These are phyloP conservation scores for Ptilorrhoa leucosticta DNA, from an alignment of 2,113 vertebrate genomes.

Conservation along the genomic window DNA sequence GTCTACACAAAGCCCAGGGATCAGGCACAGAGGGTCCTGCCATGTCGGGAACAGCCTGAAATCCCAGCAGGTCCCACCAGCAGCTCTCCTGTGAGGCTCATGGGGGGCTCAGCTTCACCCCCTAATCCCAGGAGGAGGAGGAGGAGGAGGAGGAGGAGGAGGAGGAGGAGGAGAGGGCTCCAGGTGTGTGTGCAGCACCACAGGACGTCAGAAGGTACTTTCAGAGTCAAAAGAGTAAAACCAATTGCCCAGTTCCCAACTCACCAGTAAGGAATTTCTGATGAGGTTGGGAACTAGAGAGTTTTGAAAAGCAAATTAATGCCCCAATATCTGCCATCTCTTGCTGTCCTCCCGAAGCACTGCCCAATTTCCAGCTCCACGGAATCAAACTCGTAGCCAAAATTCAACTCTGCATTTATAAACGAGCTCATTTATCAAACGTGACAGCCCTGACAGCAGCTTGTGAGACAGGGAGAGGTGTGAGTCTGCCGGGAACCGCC, in stretches of 20 bases:
- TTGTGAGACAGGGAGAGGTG: background rate
- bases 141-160: background rate
- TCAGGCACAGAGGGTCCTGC: background rate
- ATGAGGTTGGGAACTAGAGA: background rate
- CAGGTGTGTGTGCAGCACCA: background rate
- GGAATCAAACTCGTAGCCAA: background rate
- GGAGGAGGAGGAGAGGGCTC: background rate
- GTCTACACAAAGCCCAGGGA: fast-evolving
- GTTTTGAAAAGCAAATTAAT: background rate
- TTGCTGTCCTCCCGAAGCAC: background rate
- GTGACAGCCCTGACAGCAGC: background rate
- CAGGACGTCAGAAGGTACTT: background rate
- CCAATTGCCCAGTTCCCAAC: background rate
- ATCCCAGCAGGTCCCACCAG: background rate
- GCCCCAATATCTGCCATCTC: background rate
- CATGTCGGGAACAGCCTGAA: fast-evolving
- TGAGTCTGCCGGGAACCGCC: background rate
- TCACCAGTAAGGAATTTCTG: background rate
- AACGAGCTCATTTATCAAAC: background rate
- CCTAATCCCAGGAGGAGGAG: background rate
- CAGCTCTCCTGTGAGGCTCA: background rate
- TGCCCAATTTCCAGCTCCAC: background rate
- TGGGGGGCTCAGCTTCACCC: background rate
- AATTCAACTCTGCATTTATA: background rate
- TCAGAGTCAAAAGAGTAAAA: background rate